Base-by-base conservation (phyloP, 2,113 vertebrate genomes). In the Maccullochella peelii region DNA sequence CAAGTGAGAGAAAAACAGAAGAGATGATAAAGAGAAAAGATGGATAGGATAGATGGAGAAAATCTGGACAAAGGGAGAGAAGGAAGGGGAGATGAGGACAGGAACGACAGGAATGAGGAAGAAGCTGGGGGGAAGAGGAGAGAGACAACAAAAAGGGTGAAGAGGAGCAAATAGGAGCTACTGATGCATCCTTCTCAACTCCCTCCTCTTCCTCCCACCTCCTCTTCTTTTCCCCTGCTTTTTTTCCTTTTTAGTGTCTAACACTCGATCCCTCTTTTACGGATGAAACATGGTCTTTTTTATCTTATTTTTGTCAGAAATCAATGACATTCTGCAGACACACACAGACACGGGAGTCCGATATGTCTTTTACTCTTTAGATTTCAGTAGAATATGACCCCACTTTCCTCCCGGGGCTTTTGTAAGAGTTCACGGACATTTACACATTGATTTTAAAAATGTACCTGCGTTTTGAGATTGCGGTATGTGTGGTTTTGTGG, bases 231-330 rank as follows among this genome's bases (percentile, higher is more conserved):
- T 20, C 21, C 36, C 30, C 20, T 66, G 27, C 73, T 57, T 76
- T 58, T 68, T 33, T 79, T 68, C 7, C 38, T 77, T 76, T 79
- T 47, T 78, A 27, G 21, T 12, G 27, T 80, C 71, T 52, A 93
- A 91, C 86, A 93, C 83, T 92, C 25, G 82, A 94, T 94, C 93
- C 90, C 50, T 88, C 84, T 94, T 94, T 94, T 91, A 93, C 67
- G 89, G 87, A 85, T 88, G 87, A 90, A 89, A 89, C 78, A 63
- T 27, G 18, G 86, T 83, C 80, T 82, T 86, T 94, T 79, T 89
- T 91, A 72, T 90, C 82, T 92, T 91, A 88, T 93, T 94, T 88
- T 88, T 70, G 91, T 92, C 83, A 84, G 62, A 87, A 94, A 95
- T 96, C 94, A 80, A 95, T 95, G 90, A 40, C 65, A 73, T 87